Evolutionary conservation across 2,888 invertebrate genomes (phyloP).

Genomic region (Calameuta filiformis): DNA sequence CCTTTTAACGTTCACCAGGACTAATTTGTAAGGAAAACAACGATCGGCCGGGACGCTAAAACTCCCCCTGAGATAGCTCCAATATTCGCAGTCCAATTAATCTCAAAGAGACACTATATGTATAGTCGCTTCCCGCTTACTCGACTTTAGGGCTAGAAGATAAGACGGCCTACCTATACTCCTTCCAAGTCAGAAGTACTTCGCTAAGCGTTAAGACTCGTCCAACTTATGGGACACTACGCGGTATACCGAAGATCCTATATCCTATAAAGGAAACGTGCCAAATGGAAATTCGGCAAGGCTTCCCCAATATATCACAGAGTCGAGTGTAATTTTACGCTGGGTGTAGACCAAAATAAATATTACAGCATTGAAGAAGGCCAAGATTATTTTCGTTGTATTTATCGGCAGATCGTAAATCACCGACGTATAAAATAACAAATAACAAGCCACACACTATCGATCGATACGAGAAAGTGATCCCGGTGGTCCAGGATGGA

Average conservation of each 20-base stretch:
- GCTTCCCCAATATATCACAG: background rate
- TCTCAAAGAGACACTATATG: background rate
- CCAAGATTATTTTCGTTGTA: background rate
- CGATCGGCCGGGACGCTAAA: background rate
- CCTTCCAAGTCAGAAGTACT: background rate
- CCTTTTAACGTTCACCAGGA: slow-evolving; percentile 6
- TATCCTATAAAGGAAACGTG: background rate
- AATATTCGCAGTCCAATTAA: slow-evolving; percentile 14
- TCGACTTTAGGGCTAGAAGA: background rate
- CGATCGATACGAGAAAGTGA: background rate
- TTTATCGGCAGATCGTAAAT: background rate
- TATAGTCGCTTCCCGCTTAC: background rate
- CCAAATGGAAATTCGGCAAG: background rate
- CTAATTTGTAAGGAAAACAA: slow-evolving; percentile 22
- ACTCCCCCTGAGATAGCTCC: slow-evolving; percentile 9
- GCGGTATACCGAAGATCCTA: background rate
- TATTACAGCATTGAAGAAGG: background rate
- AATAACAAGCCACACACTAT: background rate
- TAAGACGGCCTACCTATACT: background rate
- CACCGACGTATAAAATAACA: background rate
- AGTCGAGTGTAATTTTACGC: background rate
- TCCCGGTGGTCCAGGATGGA: background rate
- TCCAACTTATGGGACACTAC: background rate
- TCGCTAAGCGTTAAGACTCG: background rate
- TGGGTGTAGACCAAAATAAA: background rate